phyloP scores from a whole-genome alignment of 1,140 invertebrate species.

The Drosophila sp. region DNA sequence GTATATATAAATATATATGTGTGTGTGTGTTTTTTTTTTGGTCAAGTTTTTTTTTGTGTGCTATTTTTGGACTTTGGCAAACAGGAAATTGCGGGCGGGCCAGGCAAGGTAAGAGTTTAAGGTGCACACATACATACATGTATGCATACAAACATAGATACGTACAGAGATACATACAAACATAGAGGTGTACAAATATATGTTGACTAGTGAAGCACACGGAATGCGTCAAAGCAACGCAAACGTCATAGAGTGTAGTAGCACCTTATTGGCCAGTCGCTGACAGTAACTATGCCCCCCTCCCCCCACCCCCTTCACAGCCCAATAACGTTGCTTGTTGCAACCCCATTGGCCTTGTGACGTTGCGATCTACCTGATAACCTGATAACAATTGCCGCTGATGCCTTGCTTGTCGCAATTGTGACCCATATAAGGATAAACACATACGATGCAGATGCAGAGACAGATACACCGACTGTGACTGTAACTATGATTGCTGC shows the following conservation, averaged over 20 bases:
- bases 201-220: neutral
- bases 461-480: neutral
- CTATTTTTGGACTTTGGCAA: constrained; percentile 68
- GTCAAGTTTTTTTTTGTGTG: constrained; percentile 51
- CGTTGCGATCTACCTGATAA: constrained; percentile 62
- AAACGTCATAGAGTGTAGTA: constrained; percentile 67
- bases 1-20: neutral
- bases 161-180: neutral
- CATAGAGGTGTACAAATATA: neutral
- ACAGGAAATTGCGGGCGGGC: constrained; percentile 61
- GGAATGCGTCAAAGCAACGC: constrained; percentile 71
- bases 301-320: neutral
- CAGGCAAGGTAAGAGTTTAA: constrained; percentile 40
- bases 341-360: constrained; percentile 57
- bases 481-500: too few species aligned
- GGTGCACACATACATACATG: constrained; percentile 12
- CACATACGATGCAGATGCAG: constrained; percentile 9
- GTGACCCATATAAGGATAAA: constrained; percentile 66
- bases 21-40: constrained; percentile 41
- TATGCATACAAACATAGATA: constrained; percentile 2
- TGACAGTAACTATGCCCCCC: neutral
- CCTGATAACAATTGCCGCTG: constrained; percentile 63
- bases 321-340: neutral
- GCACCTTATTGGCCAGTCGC: constrained; percentile 1
- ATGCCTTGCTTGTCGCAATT: constrained; percentile 1